Base-by-base conservation (phyloP, 2,888 invertebrate species). In the Spodoptera picta region DNA sequence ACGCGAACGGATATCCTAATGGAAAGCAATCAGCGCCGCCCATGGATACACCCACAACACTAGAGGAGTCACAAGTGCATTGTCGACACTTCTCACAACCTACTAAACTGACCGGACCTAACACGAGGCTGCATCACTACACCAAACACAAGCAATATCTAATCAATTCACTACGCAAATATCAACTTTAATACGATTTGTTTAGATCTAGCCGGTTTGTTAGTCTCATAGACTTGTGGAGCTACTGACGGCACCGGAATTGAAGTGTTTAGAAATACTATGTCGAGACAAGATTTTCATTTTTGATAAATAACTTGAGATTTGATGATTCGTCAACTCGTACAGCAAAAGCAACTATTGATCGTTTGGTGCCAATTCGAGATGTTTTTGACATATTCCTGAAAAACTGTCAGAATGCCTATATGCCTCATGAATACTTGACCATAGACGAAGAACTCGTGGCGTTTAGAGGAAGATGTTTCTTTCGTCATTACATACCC, bases 381-480 rank as follows among this genome's bases (percentile, higher is more conserved):
- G 44, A 52, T 24, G n/a, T 52, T 23, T 52, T 52, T 44, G 52
- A 44, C 5, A n/a, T 9, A 4, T 44, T 44, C 24, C n/a, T 52
- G n/a, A 12, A 43, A 12, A 23, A 43, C 24, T 43, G 23, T 24
- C 52, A 43, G 23, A 24, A 24, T 24, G 24, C 24, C 7, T 64
- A 54, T 41, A 27, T 1, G 0, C 53, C 44, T 1, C 0, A 2
- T 1, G 63, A 58, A 19, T 19, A 42, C 14, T 2, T 53, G 2
- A 63, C 63, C 0, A 41, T 59, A 9, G 64, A 64, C 11, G 59
- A 73, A 59, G 54, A 55, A 60, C 44, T 76, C 10, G 12, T 67
- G 9, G 54, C 66, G 0, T 75, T 75, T 31, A 41, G 73, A 58
- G 77, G 73, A 1, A 41, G 69, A 19, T 71, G 75, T 50, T 19